Evolutionary conservation across 2,113 vertebrate species (phyloP).

Genomic region (Notarius lentiginosus): DNA sequence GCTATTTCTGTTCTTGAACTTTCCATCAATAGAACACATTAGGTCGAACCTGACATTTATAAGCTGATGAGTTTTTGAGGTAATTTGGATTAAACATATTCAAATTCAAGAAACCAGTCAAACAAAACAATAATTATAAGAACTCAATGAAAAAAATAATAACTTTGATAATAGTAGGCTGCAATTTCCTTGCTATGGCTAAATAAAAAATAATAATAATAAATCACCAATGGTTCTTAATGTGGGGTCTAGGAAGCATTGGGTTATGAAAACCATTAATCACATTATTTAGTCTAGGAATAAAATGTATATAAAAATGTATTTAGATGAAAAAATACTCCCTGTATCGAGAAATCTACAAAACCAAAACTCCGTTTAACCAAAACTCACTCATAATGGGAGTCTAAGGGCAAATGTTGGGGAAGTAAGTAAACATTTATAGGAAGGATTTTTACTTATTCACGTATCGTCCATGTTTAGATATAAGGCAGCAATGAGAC

Average conservation of each 20-base stretch:
- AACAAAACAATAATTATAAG: background rate
- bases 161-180: background rate
- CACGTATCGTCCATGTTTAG: background rate
- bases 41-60: background rate
- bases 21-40: background rate
- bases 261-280: background rate
- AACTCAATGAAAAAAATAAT: background rate
- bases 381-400: background rate
- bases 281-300: background rate
- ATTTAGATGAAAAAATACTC: background rate
- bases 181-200: background rate
- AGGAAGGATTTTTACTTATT: background rate
- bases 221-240: background rate
- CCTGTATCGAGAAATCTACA: background rate
- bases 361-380: too few relatives aligned
- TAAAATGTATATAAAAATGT: background rate
- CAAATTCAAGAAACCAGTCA: background rate
- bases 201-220: background rate
- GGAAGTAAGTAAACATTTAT: constrained; percentile 5
- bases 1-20: background rate
- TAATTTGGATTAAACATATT: background rate
- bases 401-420: background rate
- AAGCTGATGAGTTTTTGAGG: background rate
- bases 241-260: background rate
- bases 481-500: constrained; percentile 6